Conservation (phyloP, 2,113 vertebrate genomes). For the Atractosteus spatula region DNA sequence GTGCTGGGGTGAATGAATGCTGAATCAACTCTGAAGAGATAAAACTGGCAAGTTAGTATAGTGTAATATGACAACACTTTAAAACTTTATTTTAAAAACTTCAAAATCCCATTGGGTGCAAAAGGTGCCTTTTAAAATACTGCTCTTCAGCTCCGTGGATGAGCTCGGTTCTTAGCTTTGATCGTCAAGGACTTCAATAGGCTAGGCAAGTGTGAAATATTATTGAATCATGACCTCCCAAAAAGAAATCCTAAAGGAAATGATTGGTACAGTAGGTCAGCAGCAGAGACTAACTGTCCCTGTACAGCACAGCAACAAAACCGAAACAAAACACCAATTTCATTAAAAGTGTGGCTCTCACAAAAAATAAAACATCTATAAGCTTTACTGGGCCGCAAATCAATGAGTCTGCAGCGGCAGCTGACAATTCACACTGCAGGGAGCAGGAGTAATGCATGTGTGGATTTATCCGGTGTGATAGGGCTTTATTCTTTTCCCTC, state of each 20-base stretch:
- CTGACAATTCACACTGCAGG: background rate
- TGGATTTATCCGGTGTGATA: background rate
- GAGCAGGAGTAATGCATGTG: background rate
- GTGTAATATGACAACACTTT: too few relatives aligned
- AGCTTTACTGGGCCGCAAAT: constrained; percentile 1
- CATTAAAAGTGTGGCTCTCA: background rate
- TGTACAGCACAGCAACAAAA: background rate
- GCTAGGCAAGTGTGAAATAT: too few relatives aligned
- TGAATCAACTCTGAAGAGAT: too few relatives aligned
- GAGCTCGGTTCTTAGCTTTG: too few relatives aligned
- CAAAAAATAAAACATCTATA: background rate
- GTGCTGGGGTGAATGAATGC: too few relatives aligned
- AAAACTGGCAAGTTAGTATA: too few relatives aligned
- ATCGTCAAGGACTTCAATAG: too few relatives aligned
- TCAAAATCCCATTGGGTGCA: too few relatives aligned
- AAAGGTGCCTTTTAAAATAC: too few relatives aligned
- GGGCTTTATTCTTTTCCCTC: background rate
- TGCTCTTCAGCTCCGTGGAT: too few relatives aligned
- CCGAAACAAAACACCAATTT: constrained; percentile 26
- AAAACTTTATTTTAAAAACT: too few relatives aligned
- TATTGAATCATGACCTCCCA: too few relatives aligned
- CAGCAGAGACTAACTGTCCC: background rate
- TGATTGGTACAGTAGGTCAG: background rate
- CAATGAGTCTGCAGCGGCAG: constrained; percentile 3
- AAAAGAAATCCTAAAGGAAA: background rate